Base-by-base conservation (phyloP, 2,797 vertebrate genomes). In the Kryptolebias ocellatus region DNA sequence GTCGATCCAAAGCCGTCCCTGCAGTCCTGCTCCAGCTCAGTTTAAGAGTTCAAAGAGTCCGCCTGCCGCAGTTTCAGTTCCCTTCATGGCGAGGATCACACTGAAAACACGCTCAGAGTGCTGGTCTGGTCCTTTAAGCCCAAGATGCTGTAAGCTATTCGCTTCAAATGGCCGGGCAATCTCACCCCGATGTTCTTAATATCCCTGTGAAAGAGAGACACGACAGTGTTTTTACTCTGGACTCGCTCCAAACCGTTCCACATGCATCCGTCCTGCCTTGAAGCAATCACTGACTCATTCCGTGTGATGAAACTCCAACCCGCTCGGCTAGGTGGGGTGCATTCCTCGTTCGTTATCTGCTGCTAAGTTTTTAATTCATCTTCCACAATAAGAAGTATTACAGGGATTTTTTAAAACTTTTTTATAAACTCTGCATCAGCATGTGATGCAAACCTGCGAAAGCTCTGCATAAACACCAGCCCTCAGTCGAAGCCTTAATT, bases 81-180 rank as follows among this genome's bases (percentile, higher is more conserved):
- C 73, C 70, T 46, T 46, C 45, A 45, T 63, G 72, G 67, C 20
- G 9, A 28, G 20, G 45, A 68, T 95, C 92, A 95, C 89, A 95
- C 93, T 2, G 93, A 92, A 39, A 96, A 96, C 67, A 94, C 93
- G 6, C 96, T 97, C 80, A 96, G 89, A 0, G 94, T 93, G 74
- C 93, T 96, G 11, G 94, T 95, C 86, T 97, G 96, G 88, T 98
- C 97, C 90, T 96, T 97, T 73, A 99, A 90, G 16, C 96, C 95
- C 92, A 98, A 76, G 76, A 99, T 95, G 91, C 98, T 98, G 89
- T 97, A 98, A 70, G 96, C 95, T 0, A 98, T 96, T 72, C 98
- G 94, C 83, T 98, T 98, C 91, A 98, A 93, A 91, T 99, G 97
- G 4, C 97, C 97, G 0, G 97, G 97, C 44, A 98, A 91, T 14